phyloP scores from a whole-genome alignment of 2,888 invertebrate genomes.

The Tetragnatha montana region DNA sequence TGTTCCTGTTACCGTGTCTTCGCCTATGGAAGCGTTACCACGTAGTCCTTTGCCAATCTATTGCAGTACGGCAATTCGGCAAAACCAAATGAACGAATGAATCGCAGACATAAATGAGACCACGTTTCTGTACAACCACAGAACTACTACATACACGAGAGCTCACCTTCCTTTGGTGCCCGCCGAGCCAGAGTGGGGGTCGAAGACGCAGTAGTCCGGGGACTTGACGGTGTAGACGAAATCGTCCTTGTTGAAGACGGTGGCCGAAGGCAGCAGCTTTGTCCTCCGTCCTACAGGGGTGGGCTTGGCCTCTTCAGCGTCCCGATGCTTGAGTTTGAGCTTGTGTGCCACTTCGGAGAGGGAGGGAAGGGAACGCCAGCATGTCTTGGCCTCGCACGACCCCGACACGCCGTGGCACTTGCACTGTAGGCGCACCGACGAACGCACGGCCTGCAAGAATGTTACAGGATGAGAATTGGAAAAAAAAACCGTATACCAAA shows the following conservation, averaged over 20 bases:
- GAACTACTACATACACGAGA: too few relatives aligned
- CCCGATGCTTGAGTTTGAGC: constrained; percentile 83
- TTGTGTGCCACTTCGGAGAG: constrained; percentile 93
- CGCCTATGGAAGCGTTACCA: too few relatives aligned
- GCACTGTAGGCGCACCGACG: constrained; percentile 83
- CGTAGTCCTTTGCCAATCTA: too few relatives aligned
- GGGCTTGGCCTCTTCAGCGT: constrained; percentile 77
- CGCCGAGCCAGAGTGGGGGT: constrained; percentile 87
- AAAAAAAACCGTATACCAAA: not conserved
- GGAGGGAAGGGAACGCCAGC: constrained; percentile 96
- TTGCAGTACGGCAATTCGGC: too few relatives aligned
- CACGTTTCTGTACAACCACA: too few relatives aligned
- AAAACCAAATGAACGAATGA: too few relatives aligned
- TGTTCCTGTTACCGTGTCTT: too few relatives aligned
- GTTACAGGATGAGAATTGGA: too few relatives aligned
- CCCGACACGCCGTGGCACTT: constrained; percentile 99
- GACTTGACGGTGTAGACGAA: constrained; percentile 87
- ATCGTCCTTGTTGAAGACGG: constrained; percentile 73
- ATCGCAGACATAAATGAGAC: too few relatives aligned
- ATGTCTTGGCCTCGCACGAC: constrained; percentile 96
- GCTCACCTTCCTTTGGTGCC: constrained; percentile 86
- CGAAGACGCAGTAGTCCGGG: constrained; percentile 88
- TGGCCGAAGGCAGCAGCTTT: constrained; percentile 72
- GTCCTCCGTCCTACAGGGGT: constrained; percentile 44
- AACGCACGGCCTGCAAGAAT: constrained; percentile 40